phyloP scores from a whole-genome alignment of 2,888 invertebrate genomes.

The Poecilobothrus nobilitatus region DNA sequence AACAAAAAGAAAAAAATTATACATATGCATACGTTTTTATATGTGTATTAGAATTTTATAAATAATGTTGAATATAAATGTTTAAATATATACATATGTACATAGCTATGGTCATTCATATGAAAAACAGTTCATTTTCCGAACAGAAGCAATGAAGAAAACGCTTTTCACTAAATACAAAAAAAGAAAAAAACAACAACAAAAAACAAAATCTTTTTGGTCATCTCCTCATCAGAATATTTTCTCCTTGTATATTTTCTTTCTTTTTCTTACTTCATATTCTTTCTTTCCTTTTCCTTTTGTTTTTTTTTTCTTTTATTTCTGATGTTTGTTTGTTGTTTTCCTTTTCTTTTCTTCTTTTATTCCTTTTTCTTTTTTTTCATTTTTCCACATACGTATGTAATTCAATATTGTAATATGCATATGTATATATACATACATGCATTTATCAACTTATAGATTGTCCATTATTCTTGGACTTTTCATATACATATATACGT shows the following conservation, averaged over 20 bases:
- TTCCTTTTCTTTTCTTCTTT: too few species aligned
- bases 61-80: neutral
- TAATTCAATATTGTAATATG: too few species aligned
- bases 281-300: neutral
- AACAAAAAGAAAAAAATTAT: neutral
- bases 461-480: too few species aligned
- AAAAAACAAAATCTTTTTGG: neutral
- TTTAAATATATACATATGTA: neutral
- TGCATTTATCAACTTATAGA: neutral
- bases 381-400: too few species aligned
- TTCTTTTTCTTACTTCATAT: too few species aligned
- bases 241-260: neutral
- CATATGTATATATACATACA: neutral
- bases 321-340: too few species aligned
- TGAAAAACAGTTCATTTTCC: neutral
- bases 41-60: neutral
- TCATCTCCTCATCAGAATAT: slow-evolving; percentile 6
- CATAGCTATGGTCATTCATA: neutral
- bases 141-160: slow-evolving; percentile 11
- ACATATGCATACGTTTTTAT: neutral
- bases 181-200: too few species aligned
- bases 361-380: too few species aligned
- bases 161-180: neutral
- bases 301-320: neutral
- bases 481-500: too few species aligned